A percentile compares a stretch with the other conserved stretches of the same genome.
Evolutionary conservation across 2,113 vertebrate genomes (phyloP).

Genomic region (Phalacrocorax carbo): DNA sequence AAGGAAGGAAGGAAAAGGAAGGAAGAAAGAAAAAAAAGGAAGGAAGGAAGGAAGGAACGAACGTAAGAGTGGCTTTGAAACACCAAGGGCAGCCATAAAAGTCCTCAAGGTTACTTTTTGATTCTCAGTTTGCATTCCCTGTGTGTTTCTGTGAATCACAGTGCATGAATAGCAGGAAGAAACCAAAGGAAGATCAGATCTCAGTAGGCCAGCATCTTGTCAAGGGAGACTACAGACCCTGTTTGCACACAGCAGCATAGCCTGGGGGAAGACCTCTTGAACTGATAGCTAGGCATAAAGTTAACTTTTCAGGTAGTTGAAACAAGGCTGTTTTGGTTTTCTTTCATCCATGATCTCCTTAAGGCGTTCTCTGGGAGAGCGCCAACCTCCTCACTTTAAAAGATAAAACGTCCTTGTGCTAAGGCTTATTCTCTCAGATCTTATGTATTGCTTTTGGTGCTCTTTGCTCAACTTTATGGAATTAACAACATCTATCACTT

Average conservation of each 20-base stretch:
- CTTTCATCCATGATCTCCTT: slow-evolving; percentile 22
- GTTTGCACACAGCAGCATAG: slow-evolving; percentile 6
- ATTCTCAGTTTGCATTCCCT: slow-evolving; percentile 23
- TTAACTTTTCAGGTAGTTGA: background rate
- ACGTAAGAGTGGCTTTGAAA: slow-evolving; percentile 11
- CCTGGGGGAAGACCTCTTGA: slow-evolving; percentile 26
- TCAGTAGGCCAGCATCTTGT: background rate
- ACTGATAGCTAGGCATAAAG: background rate
- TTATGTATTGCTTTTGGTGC: background rate
- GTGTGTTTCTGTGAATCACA: background rate
- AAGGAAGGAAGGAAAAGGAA: too few species aligned
- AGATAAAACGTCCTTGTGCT: background rate
- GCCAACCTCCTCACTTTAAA: background rate
- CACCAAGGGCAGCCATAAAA: background rate
- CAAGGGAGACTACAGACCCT: background rate
- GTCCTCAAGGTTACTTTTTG: slow-evolving; percentile 37
- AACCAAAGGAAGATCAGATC: slow-evolving; percentile 11
- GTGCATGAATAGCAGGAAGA: background rate
- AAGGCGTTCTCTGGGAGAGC: background rate
- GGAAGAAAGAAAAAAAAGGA: too few species aligned
- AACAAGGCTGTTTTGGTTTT: slow-evolving; percentile 30
- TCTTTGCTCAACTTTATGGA: background rate
- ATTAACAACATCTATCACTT: background rate
- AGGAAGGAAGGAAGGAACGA: too few species aligned
- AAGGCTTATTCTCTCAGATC: background rate